Evolutionary conservation across 2,797 vertebrate species (phyloP), one percentile per base, ranked within the genome.

Genomic region (Sarcoramphus papa): DNA sequence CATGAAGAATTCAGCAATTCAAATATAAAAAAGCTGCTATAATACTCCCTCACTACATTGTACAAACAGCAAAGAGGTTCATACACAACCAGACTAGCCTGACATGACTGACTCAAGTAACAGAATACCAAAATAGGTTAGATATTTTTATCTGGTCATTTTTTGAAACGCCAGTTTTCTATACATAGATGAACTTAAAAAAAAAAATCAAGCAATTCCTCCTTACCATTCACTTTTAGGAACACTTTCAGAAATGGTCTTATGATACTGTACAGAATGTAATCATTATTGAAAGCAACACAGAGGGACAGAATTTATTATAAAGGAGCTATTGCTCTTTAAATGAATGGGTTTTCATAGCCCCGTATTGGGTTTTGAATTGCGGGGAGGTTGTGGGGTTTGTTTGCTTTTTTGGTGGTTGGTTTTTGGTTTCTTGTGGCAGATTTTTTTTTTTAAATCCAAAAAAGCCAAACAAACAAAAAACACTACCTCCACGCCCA

Each of bases 71-170:
- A 20, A 45, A 45, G 40, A 54, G 4, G 15, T 45, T 76, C 21
- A 50, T 13, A 30, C 5, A 35, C 16, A 56, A 47, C 22, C 10
- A 85, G 41, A 22, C 23, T n/a, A 19, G 12, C 31, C 18, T 45
- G 37, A 67, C 37, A 27, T 2, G 3, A 45, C 15, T 0, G 0
- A 27, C 9, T 63, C 2, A 0, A 51, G 7, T 43, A 63, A 59
- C 15, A 31, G 15, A 50, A 25, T 28, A 67, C 3, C 31, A 48
- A 27, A 67, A 22, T 1, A 78, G 6, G 37, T 30, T 30, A 35
- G 7, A 13, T 30, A 59, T 19, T 40, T 70, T 31, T 48, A 59
- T 43, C 35, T 27, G 10, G 22, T 41, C 1, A 14, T n/a, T 72
- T 64, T 47, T 40, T 33, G 17, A 51, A 69, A 59, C 4, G 2